phyloP scores from a whole-genome alignment of 2,888 invertebrate genomes.

The Idaea dimidiata region DNA sequence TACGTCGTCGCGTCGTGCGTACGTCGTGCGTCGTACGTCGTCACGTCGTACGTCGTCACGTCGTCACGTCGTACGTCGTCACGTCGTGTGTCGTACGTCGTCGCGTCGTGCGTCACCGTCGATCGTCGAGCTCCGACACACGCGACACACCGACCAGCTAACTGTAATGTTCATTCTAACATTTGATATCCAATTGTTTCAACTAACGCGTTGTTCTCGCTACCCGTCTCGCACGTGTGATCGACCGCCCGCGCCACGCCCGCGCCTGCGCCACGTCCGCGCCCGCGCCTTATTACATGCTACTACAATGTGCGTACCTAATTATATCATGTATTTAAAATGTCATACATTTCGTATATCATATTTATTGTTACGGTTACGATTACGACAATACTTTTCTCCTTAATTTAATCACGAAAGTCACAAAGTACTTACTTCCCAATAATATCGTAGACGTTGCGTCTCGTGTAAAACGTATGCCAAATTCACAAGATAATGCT shows the following conservation, averaged over 20 bases:
- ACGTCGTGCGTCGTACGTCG: no score
- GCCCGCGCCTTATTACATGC: slow-evolving; percentile 15
- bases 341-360: slow-evolving; percentile 39
- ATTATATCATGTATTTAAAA: slow-evolving; percentile 41
- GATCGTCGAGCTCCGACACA: slow-evolving; percentile 24
- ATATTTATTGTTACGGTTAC: slow-evolving; percentile 22
- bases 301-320: slow-evolving; percentile 70
- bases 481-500: slow-evolving; percentile 60
- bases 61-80: no score
- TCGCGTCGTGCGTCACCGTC: no score
- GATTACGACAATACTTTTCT: slow-evolving; percentile 36
- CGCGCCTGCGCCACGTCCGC: background rate
- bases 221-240: background rate
- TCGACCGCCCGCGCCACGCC: background rate
- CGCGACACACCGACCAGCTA: background rate
- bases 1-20: no score
- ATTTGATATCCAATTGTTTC: slow-evolving; percentile 13
- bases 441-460: slow-evolving; percentile 34
- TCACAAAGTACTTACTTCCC: slow-evolving; percentile 60
- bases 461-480: slow-evolving; percentile 43
- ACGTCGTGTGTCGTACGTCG: no score
- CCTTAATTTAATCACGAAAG: slow-evolving; percentile 40
- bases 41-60: slow-evolving; percentile 22
- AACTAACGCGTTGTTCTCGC: background rate
- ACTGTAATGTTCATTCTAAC: slow-evolving; percentile 21